Evolutionary conservation across 2,113 vertebrate genomes (phyloP).

Genomic region (Pontoporia blainvillei): DNA sequence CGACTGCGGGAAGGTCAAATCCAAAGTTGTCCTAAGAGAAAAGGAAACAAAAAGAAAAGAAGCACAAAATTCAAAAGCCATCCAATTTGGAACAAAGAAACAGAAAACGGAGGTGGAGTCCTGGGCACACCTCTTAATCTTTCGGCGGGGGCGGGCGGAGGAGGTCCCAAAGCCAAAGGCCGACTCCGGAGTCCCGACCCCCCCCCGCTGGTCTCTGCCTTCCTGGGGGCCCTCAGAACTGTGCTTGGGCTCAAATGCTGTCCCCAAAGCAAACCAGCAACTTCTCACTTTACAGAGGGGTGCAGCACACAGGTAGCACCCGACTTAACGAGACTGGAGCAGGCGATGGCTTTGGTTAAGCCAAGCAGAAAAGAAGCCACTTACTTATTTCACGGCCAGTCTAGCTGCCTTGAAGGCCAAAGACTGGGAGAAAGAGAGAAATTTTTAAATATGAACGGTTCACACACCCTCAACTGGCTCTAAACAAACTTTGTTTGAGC

Average conservation of each 20-base stretch:
- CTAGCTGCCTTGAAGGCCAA: neutral
- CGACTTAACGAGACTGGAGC: neutral
- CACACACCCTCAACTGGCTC: neutral
- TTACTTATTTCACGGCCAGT: conserved; percentile 27
- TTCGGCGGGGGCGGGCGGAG: too few relatives aligned
- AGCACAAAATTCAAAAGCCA: neutral
- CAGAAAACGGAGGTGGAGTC: neutral
- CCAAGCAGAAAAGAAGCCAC: neutral
- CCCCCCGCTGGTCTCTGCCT: neutral
- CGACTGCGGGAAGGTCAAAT: conserved; percentile 97
- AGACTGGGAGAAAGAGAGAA: neutral
- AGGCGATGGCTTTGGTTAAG: neutral
- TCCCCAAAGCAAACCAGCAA: neutral
- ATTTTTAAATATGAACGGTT: neutral
- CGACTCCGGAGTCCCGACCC: too few relatives aligned
- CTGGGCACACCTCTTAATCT: neutral
- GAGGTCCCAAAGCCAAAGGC: neutral
- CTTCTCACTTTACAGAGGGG: neutral
- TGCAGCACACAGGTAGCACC: neutral
- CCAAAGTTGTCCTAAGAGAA: conserved; percentile 94
- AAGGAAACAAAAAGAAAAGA: neutral
- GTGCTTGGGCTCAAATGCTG: neutral
- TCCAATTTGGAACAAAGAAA: neutral
- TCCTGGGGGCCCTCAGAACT: neutral
- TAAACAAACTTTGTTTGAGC: conserved; percentile 41